Conservation (phyloP, 2,888 invertebrate species). For the Endotricha flammealis region DNA sequence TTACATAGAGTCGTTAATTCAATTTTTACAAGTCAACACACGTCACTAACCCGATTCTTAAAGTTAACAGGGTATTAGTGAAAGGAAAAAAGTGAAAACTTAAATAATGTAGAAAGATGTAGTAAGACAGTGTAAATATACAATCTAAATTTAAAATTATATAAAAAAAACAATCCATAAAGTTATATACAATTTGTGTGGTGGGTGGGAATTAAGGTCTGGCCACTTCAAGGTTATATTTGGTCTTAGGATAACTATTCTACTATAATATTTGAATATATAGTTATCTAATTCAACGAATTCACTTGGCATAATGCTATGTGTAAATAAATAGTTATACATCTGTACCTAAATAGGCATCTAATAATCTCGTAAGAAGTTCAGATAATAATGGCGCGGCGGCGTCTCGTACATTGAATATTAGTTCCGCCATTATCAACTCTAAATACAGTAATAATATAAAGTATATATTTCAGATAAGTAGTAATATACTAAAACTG, state of each 20-base stretch:
- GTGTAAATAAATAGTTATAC: slow-evolving; percentile 4
- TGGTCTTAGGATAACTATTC: slow-evolving; percentile 35
- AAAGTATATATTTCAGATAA: slow-evolving; percentile 12
- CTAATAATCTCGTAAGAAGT: slow-evolving; percentile 10
- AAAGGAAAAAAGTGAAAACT: slow-evolving; percentile 19
- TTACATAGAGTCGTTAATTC: slow-evolving; percentile 51
- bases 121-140: slow-evolving; percentile 36
- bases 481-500: slow-evolving; percentile 17
- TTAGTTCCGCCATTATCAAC: neutral
- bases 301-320: neutral
- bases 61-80: slow-evolving; percentile 41
- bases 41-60: slow-evolving; percentile 61
- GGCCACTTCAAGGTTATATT: slow-evolving; percentile 56
- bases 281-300: slow-evolving; percentile 8
- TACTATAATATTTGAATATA: slow-evolving; percentile 10
- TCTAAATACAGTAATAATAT: slow-evolving; percentile 13
- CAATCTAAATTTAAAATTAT: slow-evolving; percentile 46
- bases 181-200: slow-evolving; percentile 62
- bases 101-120: slow-evolving; percentile 22
- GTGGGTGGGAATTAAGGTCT: slow-evolving; percentile 64
- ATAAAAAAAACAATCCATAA: slow-evolving; percentile 45
- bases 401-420: too few species aligned
- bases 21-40: slow-evolving; percentile 26
- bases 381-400: too few species aligned
- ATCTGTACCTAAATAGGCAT: neutral